Percentiles rank a stretch among this genome's conserved stretches.
Conservation (phyloP, 1,140 invertebrate species). For the Asbolus verrucosus region DNA sequence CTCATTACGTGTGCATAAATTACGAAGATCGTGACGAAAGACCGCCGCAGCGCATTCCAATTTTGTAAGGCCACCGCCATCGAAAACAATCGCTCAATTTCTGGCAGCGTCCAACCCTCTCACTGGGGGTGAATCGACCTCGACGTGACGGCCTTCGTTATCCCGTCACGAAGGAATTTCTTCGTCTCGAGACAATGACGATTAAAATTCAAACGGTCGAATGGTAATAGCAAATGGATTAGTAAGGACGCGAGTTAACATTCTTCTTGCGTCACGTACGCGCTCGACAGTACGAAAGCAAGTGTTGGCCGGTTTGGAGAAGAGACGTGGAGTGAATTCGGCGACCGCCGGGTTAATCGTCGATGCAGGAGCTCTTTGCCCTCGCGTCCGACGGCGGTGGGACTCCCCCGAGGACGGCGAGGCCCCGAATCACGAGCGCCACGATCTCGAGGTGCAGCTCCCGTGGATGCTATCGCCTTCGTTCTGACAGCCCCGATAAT, state of each 20-base stretch:
- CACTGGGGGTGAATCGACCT: too few relatives aligned
- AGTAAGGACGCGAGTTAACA: neutral
- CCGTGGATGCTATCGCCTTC: too few relatives aligned
- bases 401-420: constrained; percentile 9
- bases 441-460: too few relatives aligned
- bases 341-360: constrained; percentile 13
- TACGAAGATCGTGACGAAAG: too few relatives aligned
- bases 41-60: too few relatives aligned
- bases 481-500: constrained; percentile 5
- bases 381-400: constrained; percentile 10
- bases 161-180: neutral
- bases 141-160: neutral
- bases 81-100: too few relatives aligned
- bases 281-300: neutral
- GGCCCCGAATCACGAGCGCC: neutral
- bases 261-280: neutral
- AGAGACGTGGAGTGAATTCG: constrained; percentile 26
- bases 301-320: constrained; percentile 9
- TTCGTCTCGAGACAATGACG: neutral
- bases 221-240: constrained; percentile 1
- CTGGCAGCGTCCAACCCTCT: too few relatives aligned
- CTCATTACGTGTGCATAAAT: too few relatives aligned
- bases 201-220: neutral
- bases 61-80: too few relatives aligned
- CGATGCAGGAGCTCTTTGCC: neutral